Percentiles rank a stretch among this genome's conserved stretches.
phyloP scores from a whole-genome alignment of 1,140 invertebrate genomes.

The Bombus superbus region DNA sequence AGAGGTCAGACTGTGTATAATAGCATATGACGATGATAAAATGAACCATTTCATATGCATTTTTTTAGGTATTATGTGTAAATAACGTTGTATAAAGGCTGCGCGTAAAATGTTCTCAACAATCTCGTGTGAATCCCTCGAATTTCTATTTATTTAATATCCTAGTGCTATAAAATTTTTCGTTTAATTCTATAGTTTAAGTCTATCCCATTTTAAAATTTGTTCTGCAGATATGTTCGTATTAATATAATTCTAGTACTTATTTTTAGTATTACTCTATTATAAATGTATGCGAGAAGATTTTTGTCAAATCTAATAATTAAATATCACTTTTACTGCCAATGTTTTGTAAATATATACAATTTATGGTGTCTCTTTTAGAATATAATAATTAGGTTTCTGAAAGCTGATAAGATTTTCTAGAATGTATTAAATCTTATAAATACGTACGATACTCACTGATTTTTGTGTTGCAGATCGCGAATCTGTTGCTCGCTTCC shows the following conservation, averaged over 20 bases:
- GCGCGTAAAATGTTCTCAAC: not conserved
- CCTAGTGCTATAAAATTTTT: not conserved
- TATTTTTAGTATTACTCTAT: not conserved
- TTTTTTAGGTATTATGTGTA: slow-evolving; percentile 1
- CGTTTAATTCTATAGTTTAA: not conserved
- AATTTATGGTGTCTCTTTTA: not conserved
- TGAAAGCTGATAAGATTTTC: not conserved
- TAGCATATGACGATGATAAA: not conserved
- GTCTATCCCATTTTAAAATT: not conserved
- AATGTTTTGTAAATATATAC: slow-evolving; percentile 58
- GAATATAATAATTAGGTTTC: not conserved
- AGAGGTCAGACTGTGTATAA: not conserved
- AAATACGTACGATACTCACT: slow-evolving; percentile 77
- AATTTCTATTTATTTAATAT: slow-evolving; percentile 47
- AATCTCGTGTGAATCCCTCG: not conserved
- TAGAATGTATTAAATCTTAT: slow-evolving; percentile 28
- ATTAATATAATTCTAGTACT: not conserved
- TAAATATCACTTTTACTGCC: not conserved
- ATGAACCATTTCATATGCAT: not conserved
- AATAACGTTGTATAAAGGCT: slow-evolving; percentile 40
- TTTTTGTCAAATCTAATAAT: not conserved
- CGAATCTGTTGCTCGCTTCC: slow-evolving; percentile 75
- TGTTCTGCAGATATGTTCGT: no score
- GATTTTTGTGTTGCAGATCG: slow-evolving; percentile 78
- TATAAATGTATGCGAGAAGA: not conserved